Percentiles rank a stretch among this genome's conserved stretches.
Evolutionary conservation across 2,888 invertebrate species (phyloP).

Genomic region (Ophion ellenae): DNA sequence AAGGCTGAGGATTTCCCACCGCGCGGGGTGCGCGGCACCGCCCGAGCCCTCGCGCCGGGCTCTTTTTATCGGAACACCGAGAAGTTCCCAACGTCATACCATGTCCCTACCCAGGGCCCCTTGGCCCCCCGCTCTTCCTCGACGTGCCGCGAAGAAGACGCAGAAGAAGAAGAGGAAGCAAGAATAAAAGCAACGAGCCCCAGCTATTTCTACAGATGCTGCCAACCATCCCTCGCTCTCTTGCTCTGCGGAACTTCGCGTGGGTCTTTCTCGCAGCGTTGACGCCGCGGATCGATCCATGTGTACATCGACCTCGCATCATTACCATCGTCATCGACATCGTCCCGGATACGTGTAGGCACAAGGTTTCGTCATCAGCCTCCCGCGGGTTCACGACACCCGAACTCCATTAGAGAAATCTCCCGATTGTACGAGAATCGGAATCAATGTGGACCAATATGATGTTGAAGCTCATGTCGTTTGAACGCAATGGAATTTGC

Average conservation of each 20-base stretch:
- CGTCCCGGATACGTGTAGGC: conserved; percentile 25
- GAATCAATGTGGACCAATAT: no score
- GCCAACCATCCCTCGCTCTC: conserved; percentile 37
- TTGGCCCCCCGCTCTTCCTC: conserved; percentile 31
- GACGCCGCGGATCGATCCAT: conserved; percentile 35
- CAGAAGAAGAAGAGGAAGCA: conserved; percentile 34
- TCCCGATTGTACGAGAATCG: background rate
- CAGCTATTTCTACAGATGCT: conserved; percentile 72
- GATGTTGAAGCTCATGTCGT: no score
- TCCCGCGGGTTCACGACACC: no score
- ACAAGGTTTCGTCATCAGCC: conserved; percentile 1
- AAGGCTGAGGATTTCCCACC: conserved; percentile 75
- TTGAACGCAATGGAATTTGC: no score
- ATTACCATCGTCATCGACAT: background rate
- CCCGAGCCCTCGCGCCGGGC: conserved; percentile 51
- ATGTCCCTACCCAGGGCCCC: conserved; percentile 22
- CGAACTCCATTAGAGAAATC: background rate
- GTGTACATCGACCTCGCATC: conserved; percentile 47
- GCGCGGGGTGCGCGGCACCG: conserved; percentile 62
- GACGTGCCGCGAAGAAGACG: conserved; percentile 56
- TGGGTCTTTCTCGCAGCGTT: conserved; percentile 51
- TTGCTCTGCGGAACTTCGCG: conserved; percentile 48
- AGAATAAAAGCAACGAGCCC: conserved; percentile 65
- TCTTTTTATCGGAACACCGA: conserved; percentile 55
- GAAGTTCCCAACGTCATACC: conserved; percentile 39